Conservation (phyloP, 2,888 invertebrate species). For the Disparrhopalites patrizii region DNA sequence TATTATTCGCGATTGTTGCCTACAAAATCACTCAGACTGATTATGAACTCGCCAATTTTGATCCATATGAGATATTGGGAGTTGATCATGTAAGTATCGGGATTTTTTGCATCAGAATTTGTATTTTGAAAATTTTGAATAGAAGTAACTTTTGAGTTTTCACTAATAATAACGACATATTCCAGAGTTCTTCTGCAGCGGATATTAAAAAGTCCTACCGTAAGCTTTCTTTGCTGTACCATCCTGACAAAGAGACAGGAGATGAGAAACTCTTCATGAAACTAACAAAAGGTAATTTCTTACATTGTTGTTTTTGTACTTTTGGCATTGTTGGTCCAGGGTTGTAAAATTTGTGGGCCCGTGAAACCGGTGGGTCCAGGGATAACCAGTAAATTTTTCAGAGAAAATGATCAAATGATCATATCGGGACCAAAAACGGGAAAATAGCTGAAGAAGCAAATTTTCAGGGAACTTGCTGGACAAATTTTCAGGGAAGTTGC, state of each 20-base stretch:
- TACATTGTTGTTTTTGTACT: not conserved
- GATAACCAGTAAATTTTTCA: too few relatives aligned
- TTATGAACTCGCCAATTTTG: constrained; percentile 97
- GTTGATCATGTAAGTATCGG: constrained; percentile 66
- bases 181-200: constrained; percentile 71
- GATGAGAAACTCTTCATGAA: constrained; percentile 97
- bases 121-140: not conserved
- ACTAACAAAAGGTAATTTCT: constrained; percentile 77
- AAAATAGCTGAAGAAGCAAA: too few relatives aligned
- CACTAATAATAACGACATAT: not conserved
- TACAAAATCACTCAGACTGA: constrained; percentile 95
- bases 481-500: too few relatives aligned
- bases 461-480: too few relatives aligned
- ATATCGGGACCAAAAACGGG: too few relatives aligned
- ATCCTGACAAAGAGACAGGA: constrained; percentile 97
- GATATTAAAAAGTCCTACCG: constrained; percentile 96
- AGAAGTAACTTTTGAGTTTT: not conserved
- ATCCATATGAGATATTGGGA: constrained; percentile 93
- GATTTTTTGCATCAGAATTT: not conserved
- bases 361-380: too few relatives aligned
- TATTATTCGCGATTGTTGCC: constrained; percentile 70
- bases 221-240: constrained; percentile 84
- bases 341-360: too few relatives aligned
- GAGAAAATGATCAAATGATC: too few relatives aligned
- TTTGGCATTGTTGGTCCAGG: not conserved